Evolutionary conservation across 2,888 invertebrate species (phyloP).

Genomic region (Cephonodes hylas): DNA sequence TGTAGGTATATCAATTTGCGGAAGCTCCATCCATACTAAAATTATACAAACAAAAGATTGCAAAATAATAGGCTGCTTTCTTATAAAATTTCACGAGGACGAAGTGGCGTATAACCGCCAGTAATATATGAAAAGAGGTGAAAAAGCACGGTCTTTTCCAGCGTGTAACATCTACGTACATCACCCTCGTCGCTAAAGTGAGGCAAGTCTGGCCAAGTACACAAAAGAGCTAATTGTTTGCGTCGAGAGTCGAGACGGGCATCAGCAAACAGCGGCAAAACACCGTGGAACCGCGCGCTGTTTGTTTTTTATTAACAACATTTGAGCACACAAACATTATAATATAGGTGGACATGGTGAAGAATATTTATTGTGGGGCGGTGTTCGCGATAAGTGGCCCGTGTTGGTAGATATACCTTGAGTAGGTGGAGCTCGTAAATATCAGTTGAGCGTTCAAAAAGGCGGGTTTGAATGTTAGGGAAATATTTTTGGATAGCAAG

Average conservation of each 20-base stretch:
- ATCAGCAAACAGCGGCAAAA: constrained; percentile 51
- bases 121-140: background rate
- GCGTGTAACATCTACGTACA: constrained; percentile 22
- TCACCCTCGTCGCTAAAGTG: constrained; percentile 45
- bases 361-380: background rate
- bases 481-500: too few relatives aligned
- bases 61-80: too few relatives aligned
- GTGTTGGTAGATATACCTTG: background rate
- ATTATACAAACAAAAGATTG: too few relatives aligned
- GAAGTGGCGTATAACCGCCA: too few relatives aligned
- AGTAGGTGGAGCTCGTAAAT: too few relatives aligned
- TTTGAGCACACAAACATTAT: constrained; percentile 31
- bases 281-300: constrained; percentile 37
- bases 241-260: constrained; percentile 48
- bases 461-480: too few relatives aligned
- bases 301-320: constrained; percentile 52
- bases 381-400: background rate
- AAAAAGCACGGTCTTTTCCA: constrained; percentile 27
- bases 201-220: constrained; percentile 53
- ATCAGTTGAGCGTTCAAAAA: too few relatives aligned
- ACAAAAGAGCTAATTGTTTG: constrained; percentile 68
- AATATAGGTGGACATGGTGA: constrained; percentile 21
- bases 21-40: too few relatives aligned
- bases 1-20: too few relatives aligned
- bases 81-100: too few relatives aligned